These are phyloP conservation scores for Leptinotarsa haldemani DNA, from an alignment of 2,888 invertebrate genomes.

Conservation along the genomic window DNA sequence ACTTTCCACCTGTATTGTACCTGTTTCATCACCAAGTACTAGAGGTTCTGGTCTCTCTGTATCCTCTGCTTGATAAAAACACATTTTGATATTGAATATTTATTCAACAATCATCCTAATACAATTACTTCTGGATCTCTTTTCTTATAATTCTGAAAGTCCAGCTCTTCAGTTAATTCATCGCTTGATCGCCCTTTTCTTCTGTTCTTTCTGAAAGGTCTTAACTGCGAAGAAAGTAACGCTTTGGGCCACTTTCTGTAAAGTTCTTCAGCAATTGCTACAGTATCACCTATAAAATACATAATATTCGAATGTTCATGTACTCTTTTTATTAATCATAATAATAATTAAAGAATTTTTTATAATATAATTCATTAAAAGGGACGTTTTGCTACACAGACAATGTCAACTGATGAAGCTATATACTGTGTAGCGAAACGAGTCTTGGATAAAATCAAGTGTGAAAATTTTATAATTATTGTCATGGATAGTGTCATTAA, in stretches of 20 bases:
- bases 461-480: too few species aligned
- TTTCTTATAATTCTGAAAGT: slow-evolving; percentile 27
- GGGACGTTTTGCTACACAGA: too few species aligned
- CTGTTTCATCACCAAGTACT: too few species aligned
- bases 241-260: slow-evolving; percentile 48
- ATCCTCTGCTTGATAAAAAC: neutral
- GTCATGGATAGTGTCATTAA: too few species aligned
- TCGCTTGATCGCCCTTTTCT: slow-evolving; percentile 30
- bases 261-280: slow-evolving; percentile 55
- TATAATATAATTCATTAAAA: too few species aligned
- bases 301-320: neutral
- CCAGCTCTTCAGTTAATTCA: slow-evolving; percentile 23
- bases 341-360: too few species aligned
- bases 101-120: slow-evolving; percentile 18
- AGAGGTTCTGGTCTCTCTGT: neutral
- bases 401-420: too few species aligned
- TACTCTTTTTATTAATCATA: neutral
- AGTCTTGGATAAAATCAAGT: too few species aligned
- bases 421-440: too few species aligned
- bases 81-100: neutral
- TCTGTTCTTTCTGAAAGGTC: slow-evolving; percentile 5
- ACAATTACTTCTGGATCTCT: slow-evolving; percentile 26
- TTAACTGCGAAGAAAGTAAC: neutral
- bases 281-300: slow-evolving; percentile 55
- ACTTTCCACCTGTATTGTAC: too few species aligned